Evolutionary conservation across 2,113 vertebrate genomes (phyloP).

Genomic region (Chaenogobius annularis): DNA sequence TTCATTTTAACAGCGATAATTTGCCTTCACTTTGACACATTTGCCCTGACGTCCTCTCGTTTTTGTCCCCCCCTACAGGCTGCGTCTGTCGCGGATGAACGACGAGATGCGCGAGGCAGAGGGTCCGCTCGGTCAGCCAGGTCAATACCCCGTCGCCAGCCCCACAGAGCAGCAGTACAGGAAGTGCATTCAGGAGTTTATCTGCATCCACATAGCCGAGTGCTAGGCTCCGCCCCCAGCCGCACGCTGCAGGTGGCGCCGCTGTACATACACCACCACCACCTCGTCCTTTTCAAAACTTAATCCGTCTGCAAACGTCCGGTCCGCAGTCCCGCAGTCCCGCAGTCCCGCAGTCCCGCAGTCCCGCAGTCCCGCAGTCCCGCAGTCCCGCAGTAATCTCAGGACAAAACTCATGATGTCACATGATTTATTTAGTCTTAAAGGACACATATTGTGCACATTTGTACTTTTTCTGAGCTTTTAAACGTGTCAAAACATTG

Average conservation of each 20-base stretch:
- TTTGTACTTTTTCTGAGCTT: no score
- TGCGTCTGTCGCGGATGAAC: constrained; percentile 95
- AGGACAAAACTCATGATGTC: constrained; percentile 58
- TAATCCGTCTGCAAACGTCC: not conserved
- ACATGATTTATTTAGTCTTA: constrained; percentile 9
- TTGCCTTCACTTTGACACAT: no score
- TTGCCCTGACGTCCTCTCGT: not conserved
- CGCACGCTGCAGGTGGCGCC: constrained; percentile 33
- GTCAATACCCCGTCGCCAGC: constrained; percentile 89
- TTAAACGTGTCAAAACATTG: no score
- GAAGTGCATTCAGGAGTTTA: constrained; percentile 97
- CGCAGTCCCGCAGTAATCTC: constrained; percentile 29
- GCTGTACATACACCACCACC: not conserved
- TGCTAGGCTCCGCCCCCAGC: constrained; percentile 74
- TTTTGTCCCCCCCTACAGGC: constrained; percentile 66
- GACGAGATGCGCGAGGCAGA: constrained; percentile 98
- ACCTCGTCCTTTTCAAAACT: not conserved
- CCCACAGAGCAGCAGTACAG: constrained; percentile 97
- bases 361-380: not conserved
- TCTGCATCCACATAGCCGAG: constrained; percentile 91
- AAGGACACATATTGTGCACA: no score
- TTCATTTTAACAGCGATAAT: no score
- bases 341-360: not conserved
- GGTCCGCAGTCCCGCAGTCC: constrained; percentile 8
- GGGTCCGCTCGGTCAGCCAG: constrained; percentile 88